phyloP scores from a whole-genome alignment of 2,113 vertebrate species.

The Hepsetus odoe region DNA sequence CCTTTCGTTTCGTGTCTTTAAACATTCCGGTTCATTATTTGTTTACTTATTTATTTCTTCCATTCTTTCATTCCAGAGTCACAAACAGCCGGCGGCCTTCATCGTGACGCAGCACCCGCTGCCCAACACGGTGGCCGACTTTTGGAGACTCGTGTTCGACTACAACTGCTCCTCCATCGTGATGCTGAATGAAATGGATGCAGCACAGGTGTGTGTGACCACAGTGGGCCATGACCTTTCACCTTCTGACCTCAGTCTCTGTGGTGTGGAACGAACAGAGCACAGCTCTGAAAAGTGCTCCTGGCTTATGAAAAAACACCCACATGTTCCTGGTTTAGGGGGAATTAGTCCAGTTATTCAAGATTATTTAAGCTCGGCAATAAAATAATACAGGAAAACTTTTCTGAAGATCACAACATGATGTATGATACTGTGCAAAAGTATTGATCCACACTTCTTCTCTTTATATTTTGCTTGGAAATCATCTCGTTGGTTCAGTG shows the following conservation, averaged over 20 bases:
- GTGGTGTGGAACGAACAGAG: neutral
- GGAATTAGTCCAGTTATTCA: no score
- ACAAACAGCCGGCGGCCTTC: slow-evolving; percentile 97
- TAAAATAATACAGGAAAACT: no score
- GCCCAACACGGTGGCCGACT: slow-evolving; percentile 94
- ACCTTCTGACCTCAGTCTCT: neutral
- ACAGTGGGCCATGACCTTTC: neutral
- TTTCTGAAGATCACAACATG: no score
- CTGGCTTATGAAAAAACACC: no score
- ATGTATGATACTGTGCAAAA: no score
- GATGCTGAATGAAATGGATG: slow-evolving; percentile 97
- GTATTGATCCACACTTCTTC: no score
- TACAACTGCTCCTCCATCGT: slow-evolving; percentile 98
- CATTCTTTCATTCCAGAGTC: slow-evolving; percentile 82
- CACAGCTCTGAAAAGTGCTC: neutral
- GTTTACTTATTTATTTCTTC: slow-evolving; percentile 23
- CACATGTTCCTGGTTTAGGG: no score
- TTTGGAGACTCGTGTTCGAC: slow-evolving; percentile 98
- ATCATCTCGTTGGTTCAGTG: no score
- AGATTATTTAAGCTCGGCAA: no score
- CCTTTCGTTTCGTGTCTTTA: no score
- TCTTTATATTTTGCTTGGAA: no score
- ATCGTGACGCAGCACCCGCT: slow-evolving; percentile 97
- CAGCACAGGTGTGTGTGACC: slow-evolving; percentile 81
- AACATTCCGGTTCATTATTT: no score